A percentile compares a stretch with the other conserved stretches of the same genome.
phyloP scores from a whole-genome alignment of 2,888 invertebrate genomes.

The Diloba caeruleocephala region DNA sequence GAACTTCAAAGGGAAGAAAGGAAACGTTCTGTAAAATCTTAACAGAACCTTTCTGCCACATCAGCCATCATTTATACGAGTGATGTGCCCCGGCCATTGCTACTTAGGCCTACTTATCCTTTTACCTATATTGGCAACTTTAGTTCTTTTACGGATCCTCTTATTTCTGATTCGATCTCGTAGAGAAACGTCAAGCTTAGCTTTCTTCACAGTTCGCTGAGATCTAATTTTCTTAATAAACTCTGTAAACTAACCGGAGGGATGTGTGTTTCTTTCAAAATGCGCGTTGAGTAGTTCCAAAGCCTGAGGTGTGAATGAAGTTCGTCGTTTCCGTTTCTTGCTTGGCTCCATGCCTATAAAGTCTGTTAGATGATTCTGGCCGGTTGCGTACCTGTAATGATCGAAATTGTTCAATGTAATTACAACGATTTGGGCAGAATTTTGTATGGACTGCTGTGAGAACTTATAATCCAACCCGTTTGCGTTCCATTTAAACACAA shows the following conservation, averaged over 20 bases:
- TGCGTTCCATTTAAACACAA: conserved; percentile 18
- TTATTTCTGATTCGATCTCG: no score
- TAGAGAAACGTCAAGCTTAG: no score
- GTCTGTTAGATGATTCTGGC: conserved; percentile 97
- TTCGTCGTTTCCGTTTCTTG: conserved; percentile 98
- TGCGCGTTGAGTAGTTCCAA: conserved; percentile 97
- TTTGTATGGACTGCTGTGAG: conserved; percentile 35
- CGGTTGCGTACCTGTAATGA: conserved; percentile 95
- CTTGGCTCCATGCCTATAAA: conserved; percentile 99
- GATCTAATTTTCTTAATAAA: background rate
- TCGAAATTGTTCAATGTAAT: conserved; percentile 49
- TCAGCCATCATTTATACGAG: no score
- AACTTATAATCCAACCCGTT: conserved; percentile 42
- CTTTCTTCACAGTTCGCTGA: no score
- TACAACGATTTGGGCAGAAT: conserved; percentile 3
- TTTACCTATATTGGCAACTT: no score
- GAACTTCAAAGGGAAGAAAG: no score
- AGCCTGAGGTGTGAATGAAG: conserved; percentile 99
- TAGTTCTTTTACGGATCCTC: no score
- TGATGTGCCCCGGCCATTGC: no score
- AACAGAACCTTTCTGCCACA: no score
- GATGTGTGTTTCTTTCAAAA: conserved; percentile 99
- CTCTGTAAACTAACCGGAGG: conserved; percentile 92
- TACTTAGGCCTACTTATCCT: no score
- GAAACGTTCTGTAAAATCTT: no score